A percentile compares a stretch with the other conserved stretches of the same genome.
Evolutionary conservation across 2,888 invertebrate genomes (phyloP).

Genomic region (Pristionchus arcanus): DNA sequence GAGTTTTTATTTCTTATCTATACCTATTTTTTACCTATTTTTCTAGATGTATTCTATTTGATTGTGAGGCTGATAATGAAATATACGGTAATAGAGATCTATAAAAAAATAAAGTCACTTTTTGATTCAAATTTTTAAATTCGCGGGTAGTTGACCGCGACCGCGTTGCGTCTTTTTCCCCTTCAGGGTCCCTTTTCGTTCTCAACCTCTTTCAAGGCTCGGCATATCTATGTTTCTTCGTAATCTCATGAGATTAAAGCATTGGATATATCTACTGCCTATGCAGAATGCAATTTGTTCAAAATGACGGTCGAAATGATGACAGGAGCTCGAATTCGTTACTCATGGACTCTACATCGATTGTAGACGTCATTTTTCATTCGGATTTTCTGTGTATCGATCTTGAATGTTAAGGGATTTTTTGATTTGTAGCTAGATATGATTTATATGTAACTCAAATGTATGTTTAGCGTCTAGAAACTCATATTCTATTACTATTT

Average conservation of each 20-base stretch:
- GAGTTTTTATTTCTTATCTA: too few species aligned
- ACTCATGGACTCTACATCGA: neutral
- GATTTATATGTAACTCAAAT: neutral
- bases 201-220: neutral
- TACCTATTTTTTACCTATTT: too few species aligned
- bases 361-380: neutral
- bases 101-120: neutral
- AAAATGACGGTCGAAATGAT: neutral
- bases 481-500: neutral
- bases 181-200: neutral
- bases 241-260: neutral
- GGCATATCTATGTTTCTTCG: neutral
- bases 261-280: neutral
- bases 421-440: neutral
- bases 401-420: neutral
- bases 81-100: neutral
- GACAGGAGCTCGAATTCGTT: neutral
- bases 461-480: neutral
- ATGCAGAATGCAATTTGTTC: neutral
- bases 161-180: neutral
- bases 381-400: neutral
- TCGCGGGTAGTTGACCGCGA: neutral
- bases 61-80: neutral
- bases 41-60: too few species aligned
- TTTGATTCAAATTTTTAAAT: too few species aligned